These are phyloP conservation scores for Nothoprocta pentlandii DNA, from an alignment of 2,113 vertebrate genomes.

Conservation along the genomic window DNA sequence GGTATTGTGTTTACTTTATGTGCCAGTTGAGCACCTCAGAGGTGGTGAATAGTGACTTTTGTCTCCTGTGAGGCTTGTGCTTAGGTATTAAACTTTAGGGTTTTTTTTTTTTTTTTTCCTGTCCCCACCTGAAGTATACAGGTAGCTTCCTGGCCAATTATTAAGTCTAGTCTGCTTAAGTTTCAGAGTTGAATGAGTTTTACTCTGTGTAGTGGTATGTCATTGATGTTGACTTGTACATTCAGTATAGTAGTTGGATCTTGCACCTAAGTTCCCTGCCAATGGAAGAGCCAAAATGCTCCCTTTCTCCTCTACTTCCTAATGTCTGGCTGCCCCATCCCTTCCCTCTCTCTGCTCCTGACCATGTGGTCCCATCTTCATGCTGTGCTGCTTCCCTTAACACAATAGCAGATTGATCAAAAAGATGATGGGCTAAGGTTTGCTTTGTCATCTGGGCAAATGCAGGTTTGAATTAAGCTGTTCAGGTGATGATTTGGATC, in stretches of 20 bases:
- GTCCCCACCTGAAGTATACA: rapidly evolving
- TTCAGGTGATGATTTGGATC: not conserved
- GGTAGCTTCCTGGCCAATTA: not conserved
- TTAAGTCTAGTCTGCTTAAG: rapidly evolving
- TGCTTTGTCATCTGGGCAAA: not conserved
- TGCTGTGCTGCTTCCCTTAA: not conserved
- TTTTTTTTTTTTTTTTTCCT: not conserved
- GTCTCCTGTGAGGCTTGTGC: rapidly evolving
- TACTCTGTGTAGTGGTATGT: rapidly evolving
- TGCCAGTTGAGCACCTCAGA: rapidly evolving
- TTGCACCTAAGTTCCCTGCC: rapidly evolving
- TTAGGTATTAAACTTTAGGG: not conserved
- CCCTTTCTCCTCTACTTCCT: rapidly evolving
- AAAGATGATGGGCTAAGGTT: rapidly evolving
- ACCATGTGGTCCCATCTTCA: rapidly evolving
- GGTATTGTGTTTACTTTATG: rapidly evolving
- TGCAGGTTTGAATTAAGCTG: not conserved
- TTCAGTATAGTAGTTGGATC: not conserved
- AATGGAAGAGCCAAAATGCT: rapidly evolving
- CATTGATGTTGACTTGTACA: rapidly evolving
- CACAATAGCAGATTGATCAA: too few species aligned
- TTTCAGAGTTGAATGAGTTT: not conserved
- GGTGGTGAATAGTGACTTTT: rapidly evolving
- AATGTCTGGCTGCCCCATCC: not conserved
- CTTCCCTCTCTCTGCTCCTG: too few species aligned